A percentile compares a stretch with the other conserved stretches of the same genome.
Evolutionary conservation across 2,888 invertebrate genomes (phyloP).

Genomic region (Phengaris alcon): DNA sequence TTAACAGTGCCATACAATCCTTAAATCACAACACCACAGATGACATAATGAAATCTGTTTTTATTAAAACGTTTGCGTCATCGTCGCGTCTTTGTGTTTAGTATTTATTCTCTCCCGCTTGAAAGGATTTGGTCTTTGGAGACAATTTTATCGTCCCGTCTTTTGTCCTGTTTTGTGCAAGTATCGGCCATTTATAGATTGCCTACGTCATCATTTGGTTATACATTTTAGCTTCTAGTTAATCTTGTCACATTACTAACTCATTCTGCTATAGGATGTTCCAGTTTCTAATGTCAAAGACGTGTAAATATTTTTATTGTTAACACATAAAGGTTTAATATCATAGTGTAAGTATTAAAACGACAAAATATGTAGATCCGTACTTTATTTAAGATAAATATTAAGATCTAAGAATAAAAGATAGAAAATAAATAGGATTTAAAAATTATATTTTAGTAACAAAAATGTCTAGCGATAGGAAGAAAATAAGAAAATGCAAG

Average conservation of each 20-base stretch:
- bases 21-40: conserved; percentile 17
- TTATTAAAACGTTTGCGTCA: conserved; percentile 40
- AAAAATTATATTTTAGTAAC: too few species aligned
- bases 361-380: too few species aligned
- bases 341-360: too few species aligned
- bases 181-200: conserved; percentile 55
- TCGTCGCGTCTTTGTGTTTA: conserved; percentile 58
- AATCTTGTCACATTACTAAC: conserved; percentile 56
- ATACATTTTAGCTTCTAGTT: conserved; percentile 66
- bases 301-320: background rate
- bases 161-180: conserved; percentile 64
- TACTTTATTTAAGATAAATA: too few species aligned
- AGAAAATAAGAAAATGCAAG: background rate
- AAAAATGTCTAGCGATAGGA: background rate
- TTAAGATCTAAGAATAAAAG: too few species aligned
- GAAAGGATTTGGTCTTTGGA: conserved; percentile 63
- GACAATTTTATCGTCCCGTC: conserved; percentile 70
- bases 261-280: conserved; percentile 55
- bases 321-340: background rate
- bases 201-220: conserved; percentile 66
- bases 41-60: conserved; percentile 34
- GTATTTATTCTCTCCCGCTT: conserved; percentile 58
- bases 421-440: too few species aligned
- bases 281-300: conserved; percentile 6
- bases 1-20: background rate